Percentiles rank a stretch among this genome's conserved stretches.
phyloP scores from a whole-genome alignment of 2,113 vertebrate genomes.

The Sylvicapra grimmia region DNA sequence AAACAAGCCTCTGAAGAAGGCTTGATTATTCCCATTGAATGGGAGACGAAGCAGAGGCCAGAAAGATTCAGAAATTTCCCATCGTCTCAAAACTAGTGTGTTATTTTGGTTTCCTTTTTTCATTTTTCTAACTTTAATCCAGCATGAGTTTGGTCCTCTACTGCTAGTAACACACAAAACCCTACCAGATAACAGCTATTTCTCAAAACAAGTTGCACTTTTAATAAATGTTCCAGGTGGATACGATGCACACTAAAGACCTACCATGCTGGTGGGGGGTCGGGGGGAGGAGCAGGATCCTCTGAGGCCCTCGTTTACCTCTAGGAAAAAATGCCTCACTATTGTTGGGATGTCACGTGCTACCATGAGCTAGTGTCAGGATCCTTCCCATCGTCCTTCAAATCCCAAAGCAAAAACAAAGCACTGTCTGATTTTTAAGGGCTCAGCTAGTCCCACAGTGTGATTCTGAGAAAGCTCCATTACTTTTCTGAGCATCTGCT shows the following conservation, averaged over 20 bases:
- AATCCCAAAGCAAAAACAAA: not conserved
- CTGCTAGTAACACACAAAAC: not conserved
- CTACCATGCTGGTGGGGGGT: not conserved
- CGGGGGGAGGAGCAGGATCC: rapidly evolving
- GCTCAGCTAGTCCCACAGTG: not conserved
- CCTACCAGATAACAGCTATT: not conserved
- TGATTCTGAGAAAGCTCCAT: not conserved
- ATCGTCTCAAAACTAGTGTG: not conserved
- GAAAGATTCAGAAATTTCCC: not conserved
- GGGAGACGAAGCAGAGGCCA: not conserved
- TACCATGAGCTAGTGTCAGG: not conserved
- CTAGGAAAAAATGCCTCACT: not conserved
- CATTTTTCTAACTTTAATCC: not conserved
- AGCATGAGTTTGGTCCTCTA: not conserved
- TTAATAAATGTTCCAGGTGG: not conserved
- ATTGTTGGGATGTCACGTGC: not conserved
- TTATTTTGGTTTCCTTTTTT: not conserved
- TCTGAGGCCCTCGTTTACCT: not conserved
- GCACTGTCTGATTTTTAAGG: not conserved
- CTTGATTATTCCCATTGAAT: not conserved
- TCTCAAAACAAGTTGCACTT: not conserved
- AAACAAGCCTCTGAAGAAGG: not conserved
- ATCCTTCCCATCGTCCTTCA: not conserved
- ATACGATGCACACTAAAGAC: not conserved
- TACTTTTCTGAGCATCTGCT: not conserved